phyloP scores from a whole-genome alignment of 2,888 invertebrate species.

The Heliconius aoede region DNA sequence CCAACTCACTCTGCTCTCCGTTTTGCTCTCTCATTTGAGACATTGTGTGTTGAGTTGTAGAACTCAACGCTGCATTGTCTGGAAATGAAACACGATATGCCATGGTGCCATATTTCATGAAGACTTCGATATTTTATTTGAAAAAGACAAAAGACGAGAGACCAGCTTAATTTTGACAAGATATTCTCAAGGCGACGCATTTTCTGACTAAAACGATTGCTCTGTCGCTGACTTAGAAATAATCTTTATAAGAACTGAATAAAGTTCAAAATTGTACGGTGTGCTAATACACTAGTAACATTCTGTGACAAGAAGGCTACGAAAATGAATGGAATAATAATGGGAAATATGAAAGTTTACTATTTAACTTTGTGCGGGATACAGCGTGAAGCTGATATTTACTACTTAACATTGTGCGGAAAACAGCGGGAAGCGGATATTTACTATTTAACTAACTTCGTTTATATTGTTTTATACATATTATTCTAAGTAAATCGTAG shows the following conservation, averaged over 20 bases:
- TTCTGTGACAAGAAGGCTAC: neutral
- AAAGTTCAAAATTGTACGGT: slow-evolving; percentile 57
- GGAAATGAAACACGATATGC: neutral
- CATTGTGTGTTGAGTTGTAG: neutral
- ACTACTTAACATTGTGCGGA: too few relatives aligned
- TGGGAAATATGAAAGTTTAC: neutral
- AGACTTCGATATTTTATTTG: slow-evolving; percentile 37
- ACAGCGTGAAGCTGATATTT: too few relatives aligned
- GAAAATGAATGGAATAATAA: neutral
- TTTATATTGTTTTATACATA: neutral
- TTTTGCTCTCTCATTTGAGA: neutral
- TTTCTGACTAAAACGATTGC: slow-evolving; percentile 71
- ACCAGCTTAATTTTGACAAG: slow-evolving; percentile 68
- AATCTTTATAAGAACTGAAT: slow-evolving; percentile 54
- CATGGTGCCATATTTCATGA: neutral
- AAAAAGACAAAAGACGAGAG: slow-evolving; percentile 53
- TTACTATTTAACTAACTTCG: too few relatives aligned
- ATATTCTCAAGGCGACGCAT: slow-evolving; percentile 64
- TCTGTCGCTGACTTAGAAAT: slow-evolving; percentile 50
- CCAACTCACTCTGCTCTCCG: neutral
- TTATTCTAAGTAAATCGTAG: too few relatives aligned
- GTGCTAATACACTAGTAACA: slow-evolving; percentile 20
- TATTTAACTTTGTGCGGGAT: too few relatives aligned
- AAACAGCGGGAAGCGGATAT: too few relatives aligned
- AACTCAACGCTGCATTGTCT: neutral